Base-by-base conservation (phyloP, 1,140 invertebrate genomes). In the Pseudomyrmex cubaensis region DNA sequence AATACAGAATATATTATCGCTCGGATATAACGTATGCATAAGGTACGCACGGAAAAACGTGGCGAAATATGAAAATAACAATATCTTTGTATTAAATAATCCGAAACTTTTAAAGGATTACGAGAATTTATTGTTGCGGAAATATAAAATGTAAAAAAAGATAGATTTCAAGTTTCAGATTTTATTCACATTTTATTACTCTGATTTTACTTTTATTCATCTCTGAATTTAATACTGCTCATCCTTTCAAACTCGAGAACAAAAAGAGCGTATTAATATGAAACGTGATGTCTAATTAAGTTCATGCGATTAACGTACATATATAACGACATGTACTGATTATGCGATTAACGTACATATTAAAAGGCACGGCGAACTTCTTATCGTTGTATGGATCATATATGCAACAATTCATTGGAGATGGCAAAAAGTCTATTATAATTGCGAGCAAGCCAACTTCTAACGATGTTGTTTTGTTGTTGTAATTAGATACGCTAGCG, bases 401-500 rank as follows among this genome's bases (percentile, higher is more conserved):
- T 62, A 25, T 25, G 35, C 35, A 35, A 54, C n/a, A 4, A 67
- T 78, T 44, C 15, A 25, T 20, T 8, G 46, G 52, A 61, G 50
- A 13, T 35, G 22, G 15, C 35, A 61, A 70, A 78, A 74, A 72
- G 13, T 78, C 54, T 46, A 44, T 62, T 4, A 22, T 52, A 78
- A 85, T 78, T 86, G 75, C 20, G 9, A 57, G 3, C 17, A 67
- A 52, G 25, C 13, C 9, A 84, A 84, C 22, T 84, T 73, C 9
- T 13, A 57, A n/a, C 22, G 7, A 50, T 61, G 52, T 83, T 35
- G 22, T 74, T 80, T 22, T 35, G 35, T 35, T 52, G 50, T 17
- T 5, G 56, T 76, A 88, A 86, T 88, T 87, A 76, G 76, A 76
- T 83, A 54, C 22, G 35, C n/a, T 7, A 54, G 13, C 17, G 22